phyloP scores from a whole-genome alignment of 92 coral and sea anemone genomes.

The Zoanthus gigantus region DNA sequence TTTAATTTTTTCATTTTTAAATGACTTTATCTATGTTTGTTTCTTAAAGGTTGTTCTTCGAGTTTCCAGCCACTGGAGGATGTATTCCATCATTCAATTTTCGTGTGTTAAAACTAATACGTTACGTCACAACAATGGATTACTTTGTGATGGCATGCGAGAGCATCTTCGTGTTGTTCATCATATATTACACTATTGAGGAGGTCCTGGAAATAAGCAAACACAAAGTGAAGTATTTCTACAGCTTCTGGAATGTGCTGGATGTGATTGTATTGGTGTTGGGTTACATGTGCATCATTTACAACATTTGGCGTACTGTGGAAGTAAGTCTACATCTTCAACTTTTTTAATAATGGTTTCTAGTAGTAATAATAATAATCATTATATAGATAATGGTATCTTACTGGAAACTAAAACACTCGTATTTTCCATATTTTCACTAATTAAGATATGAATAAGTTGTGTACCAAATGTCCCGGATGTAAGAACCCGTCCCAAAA shows the following conservation, averaged over 20 bases:
- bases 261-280: constrained; percentile 93
- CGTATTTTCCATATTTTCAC: too few relatives aligned
- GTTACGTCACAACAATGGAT: constrained; percentile 91
- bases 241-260: constrained; percentile 97
- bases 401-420: too few relatives aligned
- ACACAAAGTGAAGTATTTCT: constrained; percentile 95
- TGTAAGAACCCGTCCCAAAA: too few relatives aligned
- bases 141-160: constrained; percentile 99
- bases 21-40: not conserved
- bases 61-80: constrained; percentile 99
- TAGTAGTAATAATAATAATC: too few relatives aligned
- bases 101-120: constrained; percentile 94
- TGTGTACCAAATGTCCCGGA: too few relatives aligned
- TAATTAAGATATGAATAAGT: too few relatives aligned
- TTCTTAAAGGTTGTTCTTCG: constrained; percentile 81
- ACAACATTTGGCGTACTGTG: constrained; percentile 88
- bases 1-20: too few relatives aligned
- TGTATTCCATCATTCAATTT: constrained; percentile 92
- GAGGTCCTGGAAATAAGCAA: constrained; percentile 93
- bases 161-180: constrained; percentile 92
- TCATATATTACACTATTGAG: constrained; percentile 95
- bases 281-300: constrained; percentile 92
- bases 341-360: too few relatives aligned
- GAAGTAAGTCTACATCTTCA: constrained; percentile 44
- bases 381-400: too few relatives aligned